These are phyloP conservation scores for Stigmatopora argus DNA, from an alignment of 2,113 vertebrate genomes.

Conservation along the genomic window DNA sequence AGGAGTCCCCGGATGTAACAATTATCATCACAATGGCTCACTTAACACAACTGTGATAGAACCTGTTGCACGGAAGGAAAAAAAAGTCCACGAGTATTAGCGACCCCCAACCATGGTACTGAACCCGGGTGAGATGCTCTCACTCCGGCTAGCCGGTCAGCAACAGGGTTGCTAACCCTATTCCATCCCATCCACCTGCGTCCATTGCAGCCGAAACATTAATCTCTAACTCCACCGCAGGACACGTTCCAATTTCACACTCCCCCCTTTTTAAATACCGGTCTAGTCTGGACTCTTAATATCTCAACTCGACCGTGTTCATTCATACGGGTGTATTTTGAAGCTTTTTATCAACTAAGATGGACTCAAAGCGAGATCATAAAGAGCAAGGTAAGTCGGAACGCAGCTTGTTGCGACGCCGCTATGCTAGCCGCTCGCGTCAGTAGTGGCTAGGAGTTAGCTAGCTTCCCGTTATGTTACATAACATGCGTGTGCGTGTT, in stretches of 20 bases:
- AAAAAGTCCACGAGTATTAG: neutral
- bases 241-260: conserved; percentile 40
- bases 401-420: conserved; percentile 50
- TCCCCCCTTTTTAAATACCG: conserved; percentile 1
- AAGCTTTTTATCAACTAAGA: conserved; percentile 33
- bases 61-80: neutral
- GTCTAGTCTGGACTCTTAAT: neutral
- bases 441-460: conserved; percentile 1
- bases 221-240: conserved; percentile 26
- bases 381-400: conserved; percentile 69
- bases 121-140: neutral
- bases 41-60: neutral
- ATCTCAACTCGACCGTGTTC: neutral
- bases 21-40: neutral
- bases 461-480: conserved; percentile 5
- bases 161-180: neutral
- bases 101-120: neutral
- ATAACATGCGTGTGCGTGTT: conserved; percentile 12
- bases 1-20: neutral
- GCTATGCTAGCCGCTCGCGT: conserved; percentile 36
- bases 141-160: neutral
- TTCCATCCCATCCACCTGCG: conserved; percentile 29
- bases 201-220: conserved; percentile 13
- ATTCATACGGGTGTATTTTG: neutral
- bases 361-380: conserved; percentile 69